Conservation (phyloP, 2,797 vertebrate genomes). For the Rhynchotus rufescens region DNA sequence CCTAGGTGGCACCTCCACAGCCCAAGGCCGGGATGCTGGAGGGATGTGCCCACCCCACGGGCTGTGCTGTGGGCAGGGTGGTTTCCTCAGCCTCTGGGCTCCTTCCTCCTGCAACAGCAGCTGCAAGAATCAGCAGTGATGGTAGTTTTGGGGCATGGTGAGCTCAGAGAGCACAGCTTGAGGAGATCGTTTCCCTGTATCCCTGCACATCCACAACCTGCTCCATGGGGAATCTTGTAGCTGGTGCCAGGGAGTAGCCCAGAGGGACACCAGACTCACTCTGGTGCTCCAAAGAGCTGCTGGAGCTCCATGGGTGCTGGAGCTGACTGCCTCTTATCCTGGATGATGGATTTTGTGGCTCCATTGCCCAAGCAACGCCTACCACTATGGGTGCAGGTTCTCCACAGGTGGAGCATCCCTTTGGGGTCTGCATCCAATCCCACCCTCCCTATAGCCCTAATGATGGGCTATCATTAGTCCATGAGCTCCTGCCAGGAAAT, state of each 20-base stretch:
- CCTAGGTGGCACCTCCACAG: neutral
- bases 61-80: neutral
- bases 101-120: neutral
- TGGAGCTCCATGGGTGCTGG: neutral
- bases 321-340: fast-evolving
- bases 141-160: fast-evolving
- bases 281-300: neutral
- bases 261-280: neutral
- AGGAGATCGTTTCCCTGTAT: neutral
- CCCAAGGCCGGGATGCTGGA: fast-evolving
- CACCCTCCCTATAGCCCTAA: no score
- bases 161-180: neutral
- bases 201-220: neutral
- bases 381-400: neutral
- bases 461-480: neutral
- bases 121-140: fast-evolving
- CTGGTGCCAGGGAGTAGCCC: neutral
- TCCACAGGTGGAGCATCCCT: neutral
- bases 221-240: neutral
- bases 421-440: fast-evolving
- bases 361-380: neutral
- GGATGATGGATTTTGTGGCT: neutral
- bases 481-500: neutral
- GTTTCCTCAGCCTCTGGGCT: neutral
- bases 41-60: neutral